These are phyloP conservation scores for Pyralis farinalis DNA, from an alignment of 2,888 invertebrate genomes.

Conservation along the genomic window DNA sequence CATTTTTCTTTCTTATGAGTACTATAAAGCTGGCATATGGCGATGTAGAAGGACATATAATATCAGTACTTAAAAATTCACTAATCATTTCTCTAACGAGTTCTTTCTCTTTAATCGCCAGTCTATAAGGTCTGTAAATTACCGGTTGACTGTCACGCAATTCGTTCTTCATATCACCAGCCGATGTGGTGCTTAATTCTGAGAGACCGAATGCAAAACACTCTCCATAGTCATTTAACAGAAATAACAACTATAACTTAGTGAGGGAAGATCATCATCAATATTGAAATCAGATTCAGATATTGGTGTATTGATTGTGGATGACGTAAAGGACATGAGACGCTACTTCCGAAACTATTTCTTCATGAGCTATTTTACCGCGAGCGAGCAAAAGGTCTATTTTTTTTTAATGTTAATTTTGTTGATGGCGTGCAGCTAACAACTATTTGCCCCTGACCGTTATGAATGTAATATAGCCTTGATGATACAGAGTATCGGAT, in stretches of 20 bases:
- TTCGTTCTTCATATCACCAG: slow-evolving; percentile 1
- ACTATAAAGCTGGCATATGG: slow-evolving; percentile 5
- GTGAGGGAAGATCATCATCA: not conserved
- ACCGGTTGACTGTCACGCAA: not conserved
- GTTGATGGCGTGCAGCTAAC: too few relatives aligned
- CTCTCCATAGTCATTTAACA: not conserved
- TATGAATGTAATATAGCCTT: not conserved
- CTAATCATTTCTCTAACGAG: slow-evolving; percentile 2
- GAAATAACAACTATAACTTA: not conserved
- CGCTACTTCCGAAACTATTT: not conserved
- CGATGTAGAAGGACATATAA: slow-evolving; percentile 3
- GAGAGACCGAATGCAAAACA: slow-evolving; percentile 7
- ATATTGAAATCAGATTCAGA: not conserved
- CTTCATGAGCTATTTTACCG: not conserved
- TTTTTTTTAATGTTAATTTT: not conserved
- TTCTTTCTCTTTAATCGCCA: slow-evolving; percentile 4
- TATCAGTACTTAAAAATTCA: slow-evolving; percentile 2
- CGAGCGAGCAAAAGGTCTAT: too few relatives aligned
- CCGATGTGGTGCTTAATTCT: not conserved
- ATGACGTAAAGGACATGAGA: not conserved
- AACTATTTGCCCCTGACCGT: too few relatives aligned
- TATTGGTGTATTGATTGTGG: not conserved
- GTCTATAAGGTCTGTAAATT: slow-evolving; percentile 4
- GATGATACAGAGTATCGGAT: not conserved
- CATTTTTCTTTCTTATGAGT: slow-evolving; percentile 1